These are phyloP conservation scores for Argyresthia goedartella DNA, from an alignment of 2,888 invertebrate species.

Conservation along the genomic window DNA sequence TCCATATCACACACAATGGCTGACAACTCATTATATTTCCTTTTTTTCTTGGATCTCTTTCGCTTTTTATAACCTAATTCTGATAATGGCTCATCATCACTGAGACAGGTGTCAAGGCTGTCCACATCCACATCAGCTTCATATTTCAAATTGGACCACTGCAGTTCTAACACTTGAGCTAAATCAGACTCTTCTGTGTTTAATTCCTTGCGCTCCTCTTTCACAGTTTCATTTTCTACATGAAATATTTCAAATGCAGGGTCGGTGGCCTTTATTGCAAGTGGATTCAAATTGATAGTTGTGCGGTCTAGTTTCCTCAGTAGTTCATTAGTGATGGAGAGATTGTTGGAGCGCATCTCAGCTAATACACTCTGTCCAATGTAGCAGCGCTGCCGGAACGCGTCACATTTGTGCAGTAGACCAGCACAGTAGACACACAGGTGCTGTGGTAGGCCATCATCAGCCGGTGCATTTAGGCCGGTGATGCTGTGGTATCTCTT, in stretches of 20 bases:
- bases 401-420: neutral
- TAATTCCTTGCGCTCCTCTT: too few species aligned
- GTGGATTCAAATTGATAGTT: too few species aligned
- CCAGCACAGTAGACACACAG: neutral
- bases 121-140: constrained; percentile 7
- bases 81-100: neutral
- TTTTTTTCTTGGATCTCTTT: neutral
- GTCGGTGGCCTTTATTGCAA: too few species aligned
- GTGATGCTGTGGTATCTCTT: too few species aligned
- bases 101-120: constrained; percentile 8
- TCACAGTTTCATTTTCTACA: too few species aligned
- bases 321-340: too few species aligned
- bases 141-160: neutral
- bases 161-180: too few species aligned
- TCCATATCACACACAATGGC: neutral
- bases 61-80: neutral
- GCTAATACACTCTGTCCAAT: neutral
- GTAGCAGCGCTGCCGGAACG: neutral
- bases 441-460: constrained; percentile 1
- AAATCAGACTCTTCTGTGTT: too few species aligned
- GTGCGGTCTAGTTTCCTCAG: too few species aligned
- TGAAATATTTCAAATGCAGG: too few species aligned
- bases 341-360: neutral
- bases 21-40: neutral
- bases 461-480: neutral